These are phyloP conservation scores for Drepana arcuata DNA, from an alignment of 1,140 invertebrate genomes.

Conservation along the genomic window DNA sequence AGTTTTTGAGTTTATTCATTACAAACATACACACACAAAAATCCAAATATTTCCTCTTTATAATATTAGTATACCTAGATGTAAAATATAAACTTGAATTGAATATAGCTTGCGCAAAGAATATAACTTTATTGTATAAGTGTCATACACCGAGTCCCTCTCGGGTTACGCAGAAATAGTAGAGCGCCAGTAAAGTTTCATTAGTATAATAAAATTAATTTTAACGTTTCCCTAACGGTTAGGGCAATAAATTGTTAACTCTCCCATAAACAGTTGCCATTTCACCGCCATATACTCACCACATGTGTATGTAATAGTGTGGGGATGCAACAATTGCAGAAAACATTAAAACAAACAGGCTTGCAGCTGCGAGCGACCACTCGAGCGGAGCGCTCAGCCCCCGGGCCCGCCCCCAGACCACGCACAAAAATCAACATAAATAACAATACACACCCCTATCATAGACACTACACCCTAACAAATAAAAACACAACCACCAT, in stretches of 20 bases:
- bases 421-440: conserved; percentile 70
- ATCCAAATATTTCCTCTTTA: no score
- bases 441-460: conserved; percentile 70
- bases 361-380: conserved; percentile 51
- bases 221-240: conserved; percentile 13
- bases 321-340: conserved; percentile 45
- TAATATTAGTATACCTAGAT: no score
- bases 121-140: no score
- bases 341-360: conserved; percentile 63
- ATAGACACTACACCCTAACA: conserved; percentile 41
- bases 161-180: no score
- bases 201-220: conserved; percentile 2
- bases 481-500: conserved; percentile 20
- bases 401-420: conserved; percentile 49
- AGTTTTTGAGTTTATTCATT: no score
- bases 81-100: no score
- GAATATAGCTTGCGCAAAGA: no score
- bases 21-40: no score
- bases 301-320: conserved; percentile 34
- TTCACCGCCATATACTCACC: conserved; percentile 26
- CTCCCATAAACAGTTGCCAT: conserved; percentile 36
- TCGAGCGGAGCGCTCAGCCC: conserved; percentile 50
- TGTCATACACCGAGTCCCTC: no score
- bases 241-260: conserved; percentile 30
- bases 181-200: no score